Evolutionary conservation across 2,113 vertebrate species (phyloP).

Genomic region (Calidris pygmaea): DNA sequence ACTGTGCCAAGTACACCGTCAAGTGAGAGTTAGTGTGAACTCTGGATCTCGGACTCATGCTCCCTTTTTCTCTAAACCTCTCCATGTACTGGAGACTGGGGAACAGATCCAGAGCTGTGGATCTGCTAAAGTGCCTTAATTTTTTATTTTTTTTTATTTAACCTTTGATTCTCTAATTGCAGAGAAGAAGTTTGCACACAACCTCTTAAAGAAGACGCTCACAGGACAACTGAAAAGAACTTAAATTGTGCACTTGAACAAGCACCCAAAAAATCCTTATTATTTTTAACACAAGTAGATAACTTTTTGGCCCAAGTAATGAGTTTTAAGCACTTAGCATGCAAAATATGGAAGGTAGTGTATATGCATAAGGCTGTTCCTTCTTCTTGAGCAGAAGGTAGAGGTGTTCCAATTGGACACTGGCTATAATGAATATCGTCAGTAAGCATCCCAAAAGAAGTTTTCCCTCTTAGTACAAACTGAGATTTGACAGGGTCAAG

Average conservation of each 20-base stretch:
- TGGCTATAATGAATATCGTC: background rate
- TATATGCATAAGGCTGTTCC: background rate
- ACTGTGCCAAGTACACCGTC: rapidly evolving
- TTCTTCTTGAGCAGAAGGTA: background rate
- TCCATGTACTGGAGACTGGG: background rate
- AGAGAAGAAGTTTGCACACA: background rate
- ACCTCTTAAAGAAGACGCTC: background rate
- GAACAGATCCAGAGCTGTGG: background rate
- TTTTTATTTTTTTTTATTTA: too few species aligned
- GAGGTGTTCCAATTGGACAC: background rate
- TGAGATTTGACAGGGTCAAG: background rate
- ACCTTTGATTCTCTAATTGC: background rate
- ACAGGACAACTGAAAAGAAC: background rate
- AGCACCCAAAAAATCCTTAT: background rate
- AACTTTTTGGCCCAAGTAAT: background rate
- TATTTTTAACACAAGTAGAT: background rate
- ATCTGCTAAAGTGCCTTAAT: background rate
- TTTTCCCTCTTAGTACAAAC: background rate
- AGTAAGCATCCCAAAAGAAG: background rate
- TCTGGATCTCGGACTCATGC: background rate
- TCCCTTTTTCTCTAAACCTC: background rate
- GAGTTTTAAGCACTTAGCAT: background rate
- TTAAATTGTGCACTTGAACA: background rate
- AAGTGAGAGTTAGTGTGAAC: background rate
- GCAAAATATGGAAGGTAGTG: background rate